Evolutionary conservation across 2,797 vertebrate species (phyloP).

Genomic region (Dromococcyx pavoninus): DNA sequence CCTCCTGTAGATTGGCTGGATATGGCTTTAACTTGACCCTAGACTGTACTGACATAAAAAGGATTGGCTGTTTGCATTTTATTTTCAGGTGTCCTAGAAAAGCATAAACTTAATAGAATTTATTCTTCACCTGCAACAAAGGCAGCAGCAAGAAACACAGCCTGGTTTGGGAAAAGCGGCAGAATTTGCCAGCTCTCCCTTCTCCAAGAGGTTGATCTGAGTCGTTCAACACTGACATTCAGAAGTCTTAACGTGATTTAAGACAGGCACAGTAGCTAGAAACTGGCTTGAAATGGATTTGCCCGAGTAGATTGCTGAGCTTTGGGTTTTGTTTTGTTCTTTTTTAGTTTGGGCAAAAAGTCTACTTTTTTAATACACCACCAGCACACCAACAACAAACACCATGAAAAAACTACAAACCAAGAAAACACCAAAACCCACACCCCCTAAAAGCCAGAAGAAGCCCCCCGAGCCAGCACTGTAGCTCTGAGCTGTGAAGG

Average conservation of each 20-base stretch:
- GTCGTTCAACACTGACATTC: neutral
- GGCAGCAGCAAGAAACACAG: neutral
- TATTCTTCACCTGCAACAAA: neutral
- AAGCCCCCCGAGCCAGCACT: no score
- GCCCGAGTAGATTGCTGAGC: no score
- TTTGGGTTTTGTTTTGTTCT: no score
- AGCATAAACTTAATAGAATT: neutral
- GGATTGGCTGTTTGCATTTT: neutral
- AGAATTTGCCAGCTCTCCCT: neutral
- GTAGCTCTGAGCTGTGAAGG: neutral
- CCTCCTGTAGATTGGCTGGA: neutral
- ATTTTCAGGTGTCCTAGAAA: neutral
- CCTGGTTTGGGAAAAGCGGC: neutral
- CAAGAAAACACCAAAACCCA: neutral
- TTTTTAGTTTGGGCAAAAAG: no score
- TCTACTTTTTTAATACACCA: neutral
- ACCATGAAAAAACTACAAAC: fast-evolving
- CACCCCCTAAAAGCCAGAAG: neutral
- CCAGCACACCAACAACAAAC: neutral
- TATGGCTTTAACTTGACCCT: neutral
- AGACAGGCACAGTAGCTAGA: neutral
- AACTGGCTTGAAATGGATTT: neutral
- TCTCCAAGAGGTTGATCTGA: neutral
- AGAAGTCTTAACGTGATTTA: neutral
- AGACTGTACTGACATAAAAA: neutral